These are phyloP conservation scores for Prionailurus bengalensis DNA, from an alignment of 2,113 vertebrate genomes.

Conservation along the genomic window DNA sequence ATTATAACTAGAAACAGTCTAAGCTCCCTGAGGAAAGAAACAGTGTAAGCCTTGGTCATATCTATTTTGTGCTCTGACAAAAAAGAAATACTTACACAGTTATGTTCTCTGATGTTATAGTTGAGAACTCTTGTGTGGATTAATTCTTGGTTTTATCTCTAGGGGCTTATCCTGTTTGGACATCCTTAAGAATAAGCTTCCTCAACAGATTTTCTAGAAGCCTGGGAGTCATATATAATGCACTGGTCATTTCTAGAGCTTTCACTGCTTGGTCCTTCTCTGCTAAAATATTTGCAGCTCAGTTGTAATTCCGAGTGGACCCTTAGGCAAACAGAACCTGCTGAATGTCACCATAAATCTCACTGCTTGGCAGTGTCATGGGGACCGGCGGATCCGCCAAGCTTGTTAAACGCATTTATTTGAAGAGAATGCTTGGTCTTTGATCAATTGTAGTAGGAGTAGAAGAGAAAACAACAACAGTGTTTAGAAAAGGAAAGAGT, in stretches of 20 bases:
- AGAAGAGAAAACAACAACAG: background rate
- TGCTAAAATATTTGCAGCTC: slow-evolving; percentile 18
- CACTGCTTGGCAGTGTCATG: background rate
- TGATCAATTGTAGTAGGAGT: background rate
- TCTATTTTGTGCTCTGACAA: background rate
- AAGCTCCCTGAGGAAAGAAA: background rate
- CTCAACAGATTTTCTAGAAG: background rate
- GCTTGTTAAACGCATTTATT: background rate
- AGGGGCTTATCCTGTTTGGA: background rate
- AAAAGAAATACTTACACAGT: background rate
- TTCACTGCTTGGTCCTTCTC: slow-evolving; percentile 9
- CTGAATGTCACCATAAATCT: slow-evolving; percentile 45
- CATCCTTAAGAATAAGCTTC: background rate
- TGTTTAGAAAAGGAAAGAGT: background rate
- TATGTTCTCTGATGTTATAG: background rate
- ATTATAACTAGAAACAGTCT: background rate
- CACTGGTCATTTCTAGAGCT: background rate
- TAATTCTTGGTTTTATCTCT: background rate
- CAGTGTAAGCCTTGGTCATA: background rate
- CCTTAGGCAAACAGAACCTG: slow-evolving; percentile 25
- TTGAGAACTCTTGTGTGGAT: background rate
- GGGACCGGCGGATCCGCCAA: background rate
- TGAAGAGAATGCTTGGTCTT: background rate
- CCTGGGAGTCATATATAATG: background rate
- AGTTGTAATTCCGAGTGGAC: slow-evolving; percentile 9